phyloP scores from a whole-genome alignment of 2,888 invertebrate genomes.

The Eubasilissa splendida region DNA sequence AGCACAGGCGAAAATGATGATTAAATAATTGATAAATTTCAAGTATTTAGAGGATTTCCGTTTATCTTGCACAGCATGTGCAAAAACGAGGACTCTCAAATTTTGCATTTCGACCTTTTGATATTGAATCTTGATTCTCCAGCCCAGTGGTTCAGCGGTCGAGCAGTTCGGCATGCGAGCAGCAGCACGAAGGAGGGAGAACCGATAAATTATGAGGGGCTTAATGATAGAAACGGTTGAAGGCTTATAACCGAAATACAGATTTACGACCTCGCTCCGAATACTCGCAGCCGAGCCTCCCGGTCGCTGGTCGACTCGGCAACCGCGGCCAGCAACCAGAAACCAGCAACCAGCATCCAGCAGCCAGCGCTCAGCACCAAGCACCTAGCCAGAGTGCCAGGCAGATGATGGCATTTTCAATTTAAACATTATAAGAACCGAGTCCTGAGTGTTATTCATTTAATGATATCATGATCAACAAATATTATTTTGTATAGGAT shows the following conservation, averaged over 20 bases:
- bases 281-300: slow-evolving; percentile 4
- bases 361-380: not conserved
- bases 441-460: too few species aligned
- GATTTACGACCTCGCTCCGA: slow-evolving; percentile 50
- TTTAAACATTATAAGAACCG: too few species aligned
- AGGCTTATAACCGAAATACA: slow-evolving; percentile 55
- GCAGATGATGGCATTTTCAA: too few species aligned
- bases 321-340: not conserved
- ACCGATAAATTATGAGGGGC: slow-evolving; percentile 55
- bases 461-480: too few species aligned
- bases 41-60: not conserved
- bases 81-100: slow-evolving; percentile 20
- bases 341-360: not conserved
- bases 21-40: too few species aligned
- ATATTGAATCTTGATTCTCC: not conserved
- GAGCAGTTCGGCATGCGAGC: not conserved
- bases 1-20: too few species aligned
- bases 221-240: slow-evolving; percentile 57
- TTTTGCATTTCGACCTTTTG: slow-evolving; percentile 17
- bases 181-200: slow-evolving; percentile 20
- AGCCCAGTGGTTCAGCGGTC: not conserved
- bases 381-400: not conserved
- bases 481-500: too few species aligned
- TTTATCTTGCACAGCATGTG: not conserved
- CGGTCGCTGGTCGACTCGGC: not conserved